Evolutionary conservation across 2,797 vertebrate genomes (phyloP).

Genomic region (Alcedo atthis): DNA sequence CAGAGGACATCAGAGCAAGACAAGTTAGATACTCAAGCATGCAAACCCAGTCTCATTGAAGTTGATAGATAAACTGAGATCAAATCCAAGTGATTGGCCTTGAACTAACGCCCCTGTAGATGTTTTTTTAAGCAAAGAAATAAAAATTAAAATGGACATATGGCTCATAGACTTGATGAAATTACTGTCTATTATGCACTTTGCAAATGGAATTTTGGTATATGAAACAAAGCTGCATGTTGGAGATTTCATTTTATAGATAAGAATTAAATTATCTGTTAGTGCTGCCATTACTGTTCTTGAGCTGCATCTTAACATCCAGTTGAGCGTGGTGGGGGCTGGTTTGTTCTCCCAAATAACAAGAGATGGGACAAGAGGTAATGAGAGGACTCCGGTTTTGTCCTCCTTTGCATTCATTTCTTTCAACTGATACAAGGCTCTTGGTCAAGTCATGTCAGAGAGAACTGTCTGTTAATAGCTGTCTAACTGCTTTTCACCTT

Average conservation of each 20-base stretch:
- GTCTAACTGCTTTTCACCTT: neutral
- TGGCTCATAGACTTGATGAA: neutral
- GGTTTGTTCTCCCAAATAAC: neutral
- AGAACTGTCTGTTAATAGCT: neutral
- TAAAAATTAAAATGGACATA: neutral
- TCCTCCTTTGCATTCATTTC: neutral
- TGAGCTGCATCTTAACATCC: neutral
- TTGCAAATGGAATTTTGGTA: neutral
- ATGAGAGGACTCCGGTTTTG: neutral
- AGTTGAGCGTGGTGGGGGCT: neutral
- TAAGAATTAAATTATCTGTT: neutral
- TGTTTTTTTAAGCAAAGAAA: neutral
- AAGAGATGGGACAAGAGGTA: neutral
- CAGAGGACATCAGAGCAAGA: fast-evolving
- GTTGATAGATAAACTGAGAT: neutral
- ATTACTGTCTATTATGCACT: neutral
- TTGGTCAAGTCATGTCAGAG: neutral
- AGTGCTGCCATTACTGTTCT: neutral
- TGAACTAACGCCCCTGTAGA: neutral
- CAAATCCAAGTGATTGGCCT: neutral
- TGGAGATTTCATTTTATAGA: neutral
- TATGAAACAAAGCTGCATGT: neutral
- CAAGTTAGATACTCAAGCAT: neutral
- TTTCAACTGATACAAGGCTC: neutral
- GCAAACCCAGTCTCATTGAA: neutral